Conservation (phyloP, 1,140 invertebrate species). For the Reticulitermes speratus region DNA sequence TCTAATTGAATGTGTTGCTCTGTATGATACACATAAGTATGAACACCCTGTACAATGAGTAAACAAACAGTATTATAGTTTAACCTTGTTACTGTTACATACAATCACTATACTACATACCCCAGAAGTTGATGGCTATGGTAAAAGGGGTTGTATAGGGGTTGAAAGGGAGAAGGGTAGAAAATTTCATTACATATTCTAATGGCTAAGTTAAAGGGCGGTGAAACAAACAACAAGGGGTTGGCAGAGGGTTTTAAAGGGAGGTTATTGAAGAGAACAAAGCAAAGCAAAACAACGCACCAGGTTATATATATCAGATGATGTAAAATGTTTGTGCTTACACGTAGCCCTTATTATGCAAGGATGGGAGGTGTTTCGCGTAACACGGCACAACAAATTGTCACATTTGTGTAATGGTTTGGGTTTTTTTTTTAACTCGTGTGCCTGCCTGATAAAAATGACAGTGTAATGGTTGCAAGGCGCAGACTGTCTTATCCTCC, state of each 20-base stretch:
- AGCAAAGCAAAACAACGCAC: background rate
- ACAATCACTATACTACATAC: background rate
- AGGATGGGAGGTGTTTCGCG: too few species aligned
- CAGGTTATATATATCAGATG: background rate
- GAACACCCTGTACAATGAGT: background rate
- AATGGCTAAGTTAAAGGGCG: conserved; percentile 15
- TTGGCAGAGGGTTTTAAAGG: background rate
- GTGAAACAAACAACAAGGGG: background rate
- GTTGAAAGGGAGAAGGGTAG: background rate
- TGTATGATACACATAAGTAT: background rate
- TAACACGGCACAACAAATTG: too few species aligned
- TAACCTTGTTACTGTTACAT: background rate
- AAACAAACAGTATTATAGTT: background rate
- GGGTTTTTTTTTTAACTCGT: too few species aligned
- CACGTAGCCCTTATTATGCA: too few species aligned
- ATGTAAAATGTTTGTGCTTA: background rate
- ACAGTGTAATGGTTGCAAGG: too few species aligned
- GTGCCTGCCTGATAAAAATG: too few species aligned
- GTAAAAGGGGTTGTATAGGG: background rate
- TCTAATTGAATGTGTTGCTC: conserved; percentile 4
- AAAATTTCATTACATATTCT: conserved; percentile 11
- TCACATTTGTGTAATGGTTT: too few species aligned
- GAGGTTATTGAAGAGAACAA: background rate
- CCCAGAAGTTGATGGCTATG: conserved; percentile 2
- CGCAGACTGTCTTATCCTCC: too few species aligned